Conservation (phyloP, 2,888 invertebrate species). For the Meloe dianella region DNA sequence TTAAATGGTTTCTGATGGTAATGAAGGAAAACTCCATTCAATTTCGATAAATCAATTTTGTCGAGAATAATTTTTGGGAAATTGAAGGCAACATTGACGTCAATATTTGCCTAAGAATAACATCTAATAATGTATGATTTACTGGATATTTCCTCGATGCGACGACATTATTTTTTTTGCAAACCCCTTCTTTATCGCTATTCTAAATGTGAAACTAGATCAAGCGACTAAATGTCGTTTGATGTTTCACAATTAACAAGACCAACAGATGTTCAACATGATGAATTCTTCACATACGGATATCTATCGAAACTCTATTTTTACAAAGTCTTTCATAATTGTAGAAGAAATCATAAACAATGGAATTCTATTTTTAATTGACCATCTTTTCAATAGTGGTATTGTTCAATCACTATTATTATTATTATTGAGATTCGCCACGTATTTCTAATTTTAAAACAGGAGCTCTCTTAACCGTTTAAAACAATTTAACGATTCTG, state of each 20-base stretch:
- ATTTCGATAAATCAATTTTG: not conserved
- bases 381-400: not conserved
- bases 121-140: not conserved
- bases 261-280: constrained; percentile 1
- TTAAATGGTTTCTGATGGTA: not conserved
- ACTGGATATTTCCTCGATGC: not conserved
- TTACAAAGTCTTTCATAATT: not conserved
- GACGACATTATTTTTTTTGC: not conserved
- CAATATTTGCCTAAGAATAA: constrained; percentile 6
- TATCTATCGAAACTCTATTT: not conserved
- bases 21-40: not conserved
- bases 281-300: not conserved
- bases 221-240: constrained; percentile 4
- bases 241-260: constrained; percentile 10
- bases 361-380: not conserved
- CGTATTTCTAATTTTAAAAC: not conserved
- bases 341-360: not conserved
- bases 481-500: not conserved
- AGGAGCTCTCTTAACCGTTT: not conserved
- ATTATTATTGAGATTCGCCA: not conserved
- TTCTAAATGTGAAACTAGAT: constrained; percentile 12
- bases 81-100: not conserved
- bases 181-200: not conserved
- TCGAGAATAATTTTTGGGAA: not conserved
- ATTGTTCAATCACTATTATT: not conserved